These are phyloP conservation scores for Schmidtea mediterranea DNA, from an alignment of 1,140 invertebrate species.

Conservation along the genomic window DNA sequence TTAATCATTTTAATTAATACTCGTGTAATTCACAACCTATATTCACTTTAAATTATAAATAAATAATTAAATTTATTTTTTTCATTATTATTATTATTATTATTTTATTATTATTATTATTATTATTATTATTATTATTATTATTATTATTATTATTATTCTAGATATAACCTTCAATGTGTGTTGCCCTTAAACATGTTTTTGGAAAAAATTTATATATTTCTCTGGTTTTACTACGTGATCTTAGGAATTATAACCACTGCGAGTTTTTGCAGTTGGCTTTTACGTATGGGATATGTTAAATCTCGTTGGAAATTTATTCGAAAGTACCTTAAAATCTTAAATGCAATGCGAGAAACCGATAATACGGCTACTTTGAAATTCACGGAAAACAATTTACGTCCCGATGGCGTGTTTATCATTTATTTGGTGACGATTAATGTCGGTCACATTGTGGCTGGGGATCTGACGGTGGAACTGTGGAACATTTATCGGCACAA, in stretches of 20 bases:
- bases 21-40: too few relatives aligned
- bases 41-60: too few relatives aligned
- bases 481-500: slow-evolving; percentile 6
- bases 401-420: slow-evolving; percentile 10
- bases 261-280: not conserved
- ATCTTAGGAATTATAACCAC: slow-evolving; percentile 5
- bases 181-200: slow-evolving; percentile 10
- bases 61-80: too few relatives aligned
- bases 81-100: too few relatives aligned
- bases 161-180: slow-evolving; percentile 9
- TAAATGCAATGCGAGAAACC: slow-evolving; percentile 2
- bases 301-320: slow-evolving; percentile 2
- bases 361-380: slow-evolving; percentile 2
- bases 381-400: slow-evolving; percentile 9
- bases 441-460: slow-evolving; percentile 8
- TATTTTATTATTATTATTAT: too few relatives aligned
- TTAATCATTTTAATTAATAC: too few relatives aligned
- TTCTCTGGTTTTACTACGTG: slow-evolving; percentile 7
- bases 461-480: slow-evolving; percentile 7
- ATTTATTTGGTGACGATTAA: slow-evolving; percentile 10
- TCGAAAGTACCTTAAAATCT: slow-evolving; percentile 4
- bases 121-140: too few relatives aligned
- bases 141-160: too few relatives aligned
- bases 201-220: slow-evolving; percentile 8
- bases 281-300: slow-evolving; percentile 3